These are phyloP conservation scores for Anoplius nigerrimus DNA, from an alignment of 2,888 invertebrate genomes.

Conservation along the genomic window DNA sequence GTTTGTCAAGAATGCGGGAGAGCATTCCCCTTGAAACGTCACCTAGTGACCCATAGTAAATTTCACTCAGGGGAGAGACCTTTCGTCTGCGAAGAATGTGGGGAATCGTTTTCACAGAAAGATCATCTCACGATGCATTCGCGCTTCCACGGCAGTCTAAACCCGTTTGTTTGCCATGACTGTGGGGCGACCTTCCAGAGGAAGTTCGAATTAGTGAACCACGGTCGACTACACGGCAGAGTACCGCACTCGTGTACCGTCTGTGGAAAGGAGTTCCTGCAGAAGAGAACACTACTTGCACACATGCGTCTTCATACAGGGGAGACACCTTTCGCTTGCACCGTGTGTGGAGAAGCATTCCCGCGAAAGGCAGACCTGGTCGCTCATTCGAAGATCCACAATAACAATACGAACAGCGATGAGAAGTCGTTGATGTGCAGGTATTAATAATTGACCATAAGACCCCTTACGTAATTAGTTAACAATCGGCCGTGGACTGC, in stretches of 20 bases:
- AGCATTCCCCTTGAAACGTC: conserved; percentile 87
- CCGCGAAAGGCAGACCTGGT: conserved; percentile 83
- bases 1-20: conserved; percentile 89
- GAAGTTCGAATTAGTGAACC: conserved; percentile 91
- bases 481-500: too few species aligned
- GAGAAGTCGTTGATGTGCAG: conserved; percentile 75
- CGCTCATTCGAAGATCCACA: conserved; percentile 78
- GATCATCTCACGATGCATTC: conserved; percentile 93
- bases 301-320: conserved; percentile 88
- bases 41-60: conserved; percentile 89
- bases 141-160: conserved; percentile 95
- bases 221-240: conserved; percentile 87
- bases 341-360: conserved; percentile 87
- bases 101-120: conserved; percentile 93
- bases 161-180: conserved; percentile 94
- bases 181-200: conserved; percentile 91
- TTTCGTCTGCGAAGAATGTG: conserved; percentile 91
- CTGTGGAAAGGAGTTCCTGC: conserved; percentile 90
- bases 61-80: conserved; percentile 91
- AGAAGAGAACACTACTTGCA: conserved; percentile 88
- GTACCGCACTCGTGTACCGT: conserved; percentile 88
- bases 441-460: conserved; percentile 60
- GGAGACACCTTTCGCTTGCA: conserved; percentile 84
- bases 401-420: conserved; percentile 74
- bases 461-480: too few species aligned